A percentile compares a stretch with the other conserved stretches of the same genome.
These are phyloP conservation scores for Poecile atricapillus DNA, from an alignment of 2,113 vertebrate species.

Conservation along the genomic window DNA sequence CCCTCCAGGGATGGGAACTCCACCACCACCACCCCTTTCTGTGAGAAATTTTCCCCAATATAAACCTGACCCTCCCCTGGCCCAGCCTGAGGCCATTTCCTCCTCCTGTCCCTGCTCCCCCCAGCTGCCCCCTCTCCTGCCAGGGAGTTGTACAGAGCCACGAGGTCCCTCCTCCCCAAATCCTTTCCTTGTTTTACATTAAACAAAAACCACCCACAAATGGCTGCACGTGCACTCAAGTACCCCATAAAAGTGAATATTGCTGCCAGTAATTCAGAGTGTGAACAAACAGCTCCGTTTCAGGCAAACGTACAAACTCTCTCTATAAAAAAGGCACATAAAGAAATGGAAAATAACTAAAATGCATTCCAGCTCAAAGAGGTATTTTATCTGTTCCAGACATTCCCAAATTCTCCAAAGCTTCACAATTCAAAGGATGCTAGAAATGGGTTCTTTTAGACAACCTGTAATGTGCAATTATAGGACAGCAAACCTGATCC, in stretches of 20 bases:
- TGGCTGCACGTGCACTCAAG: accelerated
- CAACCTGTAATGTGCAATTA: neutral
- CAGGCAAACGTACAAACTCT: neutral
- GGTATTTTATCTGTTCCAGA: neutral
- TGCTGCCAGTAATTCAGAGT: neutral
- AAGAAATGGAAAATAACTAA: neutral
- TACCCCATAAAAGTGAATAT: neutral
- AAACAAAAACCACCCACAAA: neutral
- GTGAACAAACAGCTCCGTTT: neutral
- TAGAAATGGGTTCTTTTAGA: neutral
- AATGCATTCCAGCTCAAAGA: neutral
- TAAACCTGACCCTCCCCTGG: accelerated
- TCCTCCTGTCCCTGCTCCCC: neutral
- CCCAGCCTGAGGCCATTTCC: accelerated
- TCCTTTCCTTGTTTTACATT: neutral
- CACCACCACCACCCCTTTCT: accelerated
- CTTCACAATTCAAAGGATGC: neutral
- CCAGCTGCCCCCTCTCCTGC: accelerated
- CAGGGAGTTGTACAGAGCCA: accelerated
- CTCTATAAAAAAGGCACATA: neutral
- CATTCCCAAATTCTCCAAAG: neutral
- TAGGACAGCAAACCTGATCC: slow-evolving; percentile 3
- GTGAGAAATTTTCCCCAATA: neutral
- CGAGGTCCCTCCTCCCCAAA: accelerated
- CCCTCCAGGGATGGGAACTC: no score